Evolutionary conservation across 1,140 invertebrate species (phyloP), one percentile per base, ranked within the genome.

Genomic region (Philaenus spumarius): DNA sequence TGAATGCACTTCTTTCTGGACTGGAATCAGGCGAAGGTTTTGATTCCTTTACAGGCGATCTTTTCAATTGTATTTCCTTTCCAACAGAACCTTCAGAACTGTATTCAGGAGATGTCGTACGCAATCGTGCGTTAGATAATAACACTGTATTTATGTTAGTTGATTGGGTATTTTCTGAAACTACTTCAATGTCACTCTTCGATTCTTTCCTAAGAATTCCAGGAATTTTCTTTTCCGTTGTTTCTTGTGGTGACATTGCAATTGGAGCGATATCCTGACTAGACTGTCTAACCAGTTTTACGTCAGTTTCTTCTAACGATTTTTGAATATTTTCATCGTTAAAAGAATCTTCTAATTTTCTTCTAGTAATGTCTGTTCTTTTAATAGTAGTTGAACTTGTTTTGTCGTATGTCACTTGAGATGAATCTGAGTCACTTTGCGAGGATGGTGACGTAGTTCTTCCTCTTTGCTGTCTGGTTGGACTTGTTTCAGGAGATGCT

Each of bases 51-150:
- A 47, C 39, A 48, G 26, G 30, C 17, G 35, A 11, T 47, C 60
- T 50, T 14, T 35, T 30, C 39, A 42, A 19, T 30, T 57, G 62
- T 2, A 67, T 37, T 63, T 71, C 69, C 45, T 61, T 66, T 6
- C 55, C 63, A 2, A 71, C 55, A 20, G 69, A 71, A 3, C 68
- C 69, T 58, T 70, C 68, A 9, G 68, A 69, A 46, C 65, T 69
- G 56, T 71, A 70, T 42, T 68, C 68, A 26, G 68, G 68, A 22
- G 68, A 67, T 39, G 67, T 67, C 48, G 68, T 66, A 52, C 67
- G 39, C n/a, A 30, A 12, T 12, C 23, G 40, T 5, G 55, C 22
- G 19, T 26, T 26, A 15, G 47, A 11, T 30, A 19, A 19, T 14
- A 50, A 11, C 30, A 30, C 30, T 6, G 15, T 15, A 5, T 50